phyloP scores from a whole-genome alignment of 2,113 vertebrate genomes.

The Rhabdornis inornatus region DNA sequence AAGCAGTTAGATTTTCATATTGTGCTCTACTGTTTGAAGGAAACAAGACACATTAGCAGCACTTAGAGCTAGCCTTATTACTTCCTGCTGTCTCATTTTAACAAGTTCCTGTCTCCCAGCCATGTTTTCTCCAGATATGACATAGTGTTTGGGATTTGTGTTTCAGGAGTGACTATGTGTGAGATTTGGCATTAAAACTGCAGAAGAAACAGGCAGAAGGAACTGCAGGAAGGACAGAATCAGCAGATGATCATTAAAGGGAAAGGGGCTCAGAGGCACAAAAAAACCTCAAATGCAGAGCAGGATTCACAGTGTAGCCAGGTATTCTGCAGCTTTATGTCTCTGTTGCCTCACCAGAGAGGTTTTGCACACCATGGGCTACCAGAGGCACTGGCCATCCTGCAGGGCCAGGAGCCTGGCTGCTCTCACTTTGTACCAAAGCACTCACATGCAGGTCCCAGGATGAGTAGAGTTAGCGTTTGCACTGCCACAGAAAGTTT shows the following conservation, averaged over 20 bases:
- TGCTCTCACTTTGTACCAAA: not conserved
- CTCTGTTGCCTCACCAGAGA: not conserved
- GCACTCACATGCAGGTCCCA: not conserved
- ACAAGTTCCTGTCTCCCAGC: not conserved
- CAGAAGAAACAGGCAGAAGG: conserved; percentile 25
- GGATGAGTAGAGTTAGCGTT: conserved; percentile 46
- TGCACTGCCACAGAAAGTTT: not conserved
- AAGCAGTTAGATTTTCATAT: not conserved
- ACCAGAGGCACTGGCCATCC: not conserved
- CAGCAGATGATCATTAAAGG: not conserved
- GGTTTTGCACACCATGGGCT: not conserved
- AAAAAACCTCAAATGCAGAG: not conserved
- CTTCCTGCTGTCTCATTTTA: not conserved
- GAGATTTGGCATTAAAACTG: not conserved
- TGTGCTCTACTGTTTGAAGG: not conserved
- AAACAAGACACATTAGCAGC: not conserved
- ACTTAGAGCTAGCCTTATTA: not conserved
- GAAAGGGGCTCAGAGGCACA: not conserved
- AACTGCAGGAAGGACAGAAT: conserved; percentile 17
- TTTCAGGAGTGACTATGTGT: not conserved
- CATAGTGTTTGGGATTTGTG: not conserved
- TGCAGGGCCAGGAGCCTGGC: not conserved
- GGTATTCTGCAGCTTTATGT: not conserved
- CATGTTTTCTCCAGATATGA: not conserved
- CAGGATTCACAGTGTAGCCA: not conserved